Conservation (phyloP, 2,113 vertebrate species). For the Pelmatolapia mariae region DNA sequence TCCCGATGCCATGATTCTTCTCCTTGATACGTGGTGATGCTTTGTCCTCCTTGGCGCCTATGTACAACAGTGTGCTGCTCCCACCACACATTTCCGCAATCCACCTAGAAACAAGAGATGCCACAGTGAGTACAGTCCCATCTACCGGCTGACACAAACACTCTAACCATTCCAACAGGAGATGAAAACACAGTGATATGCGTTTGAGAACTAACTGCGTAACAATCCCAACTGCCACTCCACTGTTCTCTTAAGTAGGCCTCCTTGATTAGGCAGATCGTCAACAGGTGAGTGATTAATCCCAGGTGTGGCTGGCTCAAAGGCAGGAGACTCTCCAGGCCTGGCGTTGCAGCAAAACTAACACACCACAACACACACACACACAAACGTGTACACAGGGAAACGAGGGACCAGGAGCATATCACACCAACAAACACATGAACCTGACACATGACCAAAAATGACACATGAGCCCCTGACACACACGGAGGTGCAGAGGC, state of each 20-base stretch:
- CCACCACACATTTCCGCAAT: rapidly evolving
- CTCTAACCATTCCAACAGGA: neutral
- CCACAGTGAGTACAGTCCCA: neutral
- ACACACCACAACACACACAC: neutral
- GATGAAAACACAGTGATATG: rapidly evolving
- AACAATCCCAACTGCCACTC: rapidly evolving
- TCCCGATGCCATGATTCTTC: rapidly evolving
- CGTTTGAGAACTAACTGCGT: rapidly evolving
- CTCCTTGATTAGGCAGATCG: neutral
- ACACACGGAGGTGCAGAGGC: rapidly evolving
- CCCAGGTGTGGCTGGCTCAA: neutral
- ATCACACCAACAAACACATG: neutral
- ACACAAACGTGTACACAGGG: rapidly evolving
- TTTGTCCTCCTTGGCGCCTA: rapidly evolving
- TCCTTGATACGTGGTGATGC: neutral
- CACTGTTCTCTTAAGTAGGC: neutral
- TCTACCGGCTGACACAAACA: rapidly evolving
- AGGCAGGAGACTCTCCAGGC: rapidly evolving
- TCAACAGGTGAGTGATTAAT: neutral
- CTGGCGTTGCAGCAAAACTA: neutral
- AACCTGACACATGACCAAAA: neutral
- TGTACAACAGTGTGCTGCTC: neutral
- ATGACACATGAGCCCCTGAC: neutral
- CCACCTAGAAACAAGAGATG: neutral
- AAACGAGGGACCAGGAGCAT: neutral